Evolutionary conservation across 2,113 vertebrate genomes (phyloP).

Genomic region (Calidris pygmaea): DNA sequence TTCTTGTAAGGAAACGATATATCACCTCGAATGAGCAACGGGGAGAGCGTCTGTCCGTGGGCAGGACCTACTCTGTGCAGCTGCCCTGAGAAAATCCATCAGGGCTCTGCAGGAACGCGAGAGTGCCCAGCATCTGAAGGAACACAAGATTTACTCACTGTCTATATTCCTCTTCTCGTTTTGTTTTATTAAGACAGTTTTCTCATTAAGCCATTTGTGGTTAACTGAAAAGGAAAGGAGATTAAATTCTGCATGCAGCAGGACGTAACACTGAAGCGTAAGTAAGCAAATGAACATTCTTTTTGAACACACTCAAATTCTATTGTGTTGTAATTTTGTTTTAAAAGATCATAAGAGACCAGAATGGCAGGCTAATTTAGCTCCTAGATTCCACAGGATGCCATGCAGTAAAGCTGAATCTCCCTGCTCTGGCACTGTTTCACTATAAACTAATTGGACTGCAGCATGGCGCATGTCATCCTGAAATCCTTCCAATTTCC

Average conservation of each 20-base stretch:
- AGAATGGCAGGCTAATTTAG: background rate
- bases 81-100: background rate
- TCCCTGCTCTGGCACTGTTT: background rate
- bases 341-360: background rate
- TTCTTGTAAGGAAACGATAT: background rate
- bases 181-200: background rate
- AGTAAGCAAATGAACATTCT: background rate
- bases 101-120: rapidly evolving
- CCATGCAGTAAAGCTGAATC: background rate
- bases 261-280: background rate
- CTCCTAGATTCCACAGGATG: background rate
- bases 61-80: background rate
- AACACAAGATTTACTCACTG: background rate
- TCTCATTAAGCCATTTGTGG: background rate
- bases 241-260: background rate
- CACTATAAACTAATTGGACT: background rate
- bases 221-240: background rate
- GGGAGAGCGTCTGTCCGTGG: background rate
- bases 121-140: background rate
- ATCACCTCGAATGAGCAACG: background rate
- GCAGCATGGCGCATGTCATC: background rate
- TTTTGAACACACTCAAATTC: background rate
- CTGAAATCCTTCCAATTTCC: background rate
- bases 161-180: background rate
- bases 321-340: background rate